Evolutionary conservation across 2,113 vertebrate genomes (phyloP).

Genomic region (Mormyrus lacerda): DNA sequence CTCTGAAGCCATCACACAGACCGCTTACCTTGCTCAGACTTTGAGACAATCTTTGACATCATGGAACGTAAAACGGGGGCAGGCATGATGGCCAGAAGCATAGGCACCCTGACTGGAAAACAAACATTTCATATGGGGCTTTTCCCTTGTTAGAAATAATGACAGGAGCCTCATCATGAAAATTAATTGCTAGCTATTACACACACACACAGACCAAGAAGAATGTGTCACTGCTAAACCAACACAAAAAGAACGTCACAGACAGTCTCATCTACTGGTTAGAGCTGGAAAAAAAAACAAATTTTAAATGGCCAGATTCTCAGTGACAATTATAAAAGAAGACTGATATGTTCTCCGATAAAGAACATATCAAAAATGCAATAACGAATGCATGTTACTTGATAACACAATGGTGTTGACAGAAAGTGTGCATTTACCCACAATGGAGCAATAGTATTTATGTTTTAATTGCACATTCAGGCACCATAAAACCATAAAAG

Average conservation of each 20-base stretch:
- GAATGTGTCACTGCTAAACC: neutral
- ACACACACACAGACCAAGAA: neutral
- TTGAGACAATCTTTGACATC: constrained; percentile 79
- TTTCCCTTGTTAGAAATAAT: neutral
- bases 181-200: neutral
- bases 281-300: neutral
- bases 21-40: constrained; percentile 81
- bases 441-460: neutral
- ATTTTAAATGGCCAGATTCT: neutral
- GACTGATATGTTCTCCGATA: neutral
- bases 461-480: neutral
- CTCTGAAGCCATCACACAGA: constrained; percentile 18
- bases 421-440: neutral
- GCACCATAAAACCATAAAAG: neutral
- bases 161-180: neutral
- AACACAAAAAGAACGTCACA: neutral
- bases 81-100: constrained; percentile 74
- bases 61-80: constrained; percentile 83
- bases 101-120: constrained; percentile 68
- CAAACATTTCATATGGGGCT: neutral
- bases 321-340: neutral
- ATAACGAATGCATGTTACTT: neutral
- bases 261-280: neutral
- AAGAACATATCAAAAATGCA: neutral
- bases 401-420: neutral